Base-by-base conservation (phyloP, 2,113 vertebrate species). In the Hucho hucho region DNA sequence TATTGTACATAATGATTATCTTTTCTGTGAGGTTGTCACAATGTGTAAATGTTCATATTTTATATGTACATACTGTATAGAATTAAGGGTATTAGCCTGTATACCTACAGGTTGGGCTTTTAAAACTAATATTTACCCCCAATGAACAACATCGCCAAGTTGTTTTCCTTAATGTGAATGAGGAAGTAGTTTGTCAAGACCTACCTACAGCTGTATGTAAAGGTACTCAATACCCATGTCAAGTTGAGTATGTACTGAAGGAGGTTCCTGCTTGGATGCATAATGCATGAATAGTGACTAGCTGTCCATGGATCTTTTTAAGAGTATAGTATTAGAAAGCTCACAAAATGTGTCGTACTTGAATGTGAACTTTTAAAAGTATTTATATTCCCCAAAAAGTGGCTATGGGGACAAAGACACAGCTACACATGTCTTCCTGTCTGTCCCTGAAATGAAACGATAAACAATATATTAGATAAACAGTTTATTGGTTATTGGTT, bases 11-110 rank as follows among this genome's bases (percentile, higher is more conserved):
- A 67, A 37, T 20, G 6, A 29, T 67, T 20, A 7, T 61, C 53
- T 65, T 67, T 37, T n/a, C 65, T n/a, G 65, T 67, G 28, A 67
- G 65, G 29, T 32, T 67, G 65, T 20, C 28, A 67, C 28, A 32
- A 12, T 67, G n/a, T 67, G 29, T 32, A 67, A 67, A 67, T 67
- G 65, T 67, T 11, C 28, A 37, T 67, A 32, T 67, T 67, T 20
- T n/a, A 37, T 67, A 67, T 67, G 65, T 67, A 67, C 65, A 67
- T 67, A 67, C 14, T 37, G 49, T 16, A 53, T 67, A 18, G 7
- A 43, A 43, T 43, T 43, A 43, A 67, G 29, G 29, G 29, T 53
- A 53, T 67, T 67, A 67, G 65, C 18, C 65, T 67, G 28, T 67
- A 32, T 20, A 6, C 29, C 64, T 65, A 18, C 64, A 29, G 64